Base-by-base conservation (phyloP, 2,888 invertebrate species). In the Agriotes lineatus region DNA sequence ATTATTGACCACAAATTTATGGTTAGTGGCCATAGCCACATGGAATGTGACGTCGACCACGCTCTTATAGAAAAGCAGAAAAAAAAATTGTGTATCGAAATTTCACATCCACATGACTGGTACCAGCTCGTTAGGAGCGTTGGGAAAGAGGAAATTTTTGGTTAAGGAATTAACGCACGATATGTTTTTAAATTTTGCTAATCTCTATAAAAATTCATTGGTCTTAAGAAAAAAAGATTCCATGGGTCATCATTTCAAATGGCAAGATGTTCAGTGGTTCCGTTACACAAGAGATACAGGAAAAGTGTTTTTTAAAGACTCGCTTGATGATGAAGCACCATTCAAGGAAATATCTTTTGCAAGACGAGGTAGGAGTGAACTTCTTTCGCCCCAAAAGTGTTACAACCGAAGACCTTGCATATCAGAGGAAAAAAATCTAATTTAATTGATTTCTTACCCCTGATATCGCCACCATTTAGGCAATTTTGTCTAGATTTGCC, bases 11-110 rank as follows among this genome's bases (percentile, higher is more conserved):
- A 45, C 4, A 45, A 45, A 16, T 76, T 75, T 66, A 37, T 75
- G 30, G 66, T 73, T 14, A 45, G 60, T 59, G 74, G 73, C 7
- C 76, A 75, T n/a, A 45, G 45, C 16, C 22, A 19, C 45, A 45
- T 22, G 45, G 20, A 45, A 12, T 45, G 45, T 19, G 45, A 45
- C 9, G 22, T 45, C 3, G 19, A 22, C 20, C 39, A 45, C 9
- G 4, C 20, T 1, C 45, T 45, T 1, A 20, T 45, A 20, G 57
- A 57, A 16, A 60, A 60, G 10, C 30, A 58, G 30, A 58, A 58
- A n/a, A 58, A 58, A 18, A 58, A 35, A 20, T 16, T 60, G 48
- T 33, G 9, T 6, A 12, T 54, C 16, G 16, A 45, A 35, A 60
- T 60, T n/a, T 45, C 16, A 30, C 60, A 54, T 60, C 48, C 48